phyloP scores from a whole-genome alignment of 2,113 vertebrate species.

The Centropus unirufus region DNA sequence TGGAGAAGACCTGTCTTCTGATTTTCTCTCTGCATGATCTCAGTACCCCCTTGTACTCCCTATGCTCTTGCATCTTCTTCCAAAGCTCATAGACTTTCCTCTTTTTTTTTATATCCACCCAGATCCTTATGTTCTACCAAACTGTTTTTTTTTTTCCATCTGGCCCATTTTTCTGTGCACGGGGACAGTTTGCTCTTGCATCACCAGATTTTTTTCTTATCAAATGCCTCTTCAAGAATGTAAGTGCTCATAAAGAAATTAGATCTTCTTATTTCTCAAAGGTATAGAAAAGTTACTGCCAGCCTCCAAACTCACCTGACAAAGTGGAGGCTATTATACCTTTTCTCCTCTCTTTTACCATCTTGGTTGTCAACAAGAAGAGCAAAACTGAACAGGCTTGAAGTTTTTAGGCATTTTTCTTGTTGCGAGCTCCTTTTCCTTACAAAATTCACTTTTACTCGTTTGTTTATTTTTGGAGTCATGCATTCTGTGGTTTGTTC shows the following conservation, averaged over 20 bases:
- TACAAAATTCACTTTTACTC: background rate
- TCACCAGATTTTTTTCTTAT: background rate
- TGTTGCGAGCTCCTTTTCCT: background rate
- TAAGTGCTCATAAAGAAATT: background rate
- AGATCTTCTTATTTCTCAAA: background rate
- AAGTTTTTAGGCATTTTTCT: background rate
- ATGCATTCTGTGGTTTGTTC: accelerated
- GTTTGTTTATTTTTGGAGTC: background rate
- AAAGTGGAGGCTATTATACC: background rate
- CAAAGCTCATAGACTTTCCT: too few species aligned
- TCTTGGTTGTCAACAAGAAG: background rate
- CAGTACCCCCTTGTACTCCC: too few species aligned
- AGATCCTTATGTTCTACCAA: too few species aligned
- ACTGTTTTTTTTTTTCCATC: too few species aligned
- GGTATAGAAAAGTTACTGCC: background rate
- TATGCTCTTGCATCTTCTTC: too few species aligned
- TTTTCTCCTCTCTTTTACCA: background rate
- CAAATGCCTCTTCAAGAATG: background rate
- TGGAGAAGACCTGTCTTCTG: too few species aligned
- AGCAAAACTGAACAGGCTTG: background rate
- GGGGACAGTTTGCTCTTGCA: too few species aligned
- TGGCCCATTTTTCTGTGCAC: too few species aligned
- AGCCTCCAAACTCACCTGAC: background rate
- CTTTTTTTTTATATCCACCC: too few species aligned
- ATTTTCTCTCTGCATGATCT: too few species aligned